Conservation (phyloP, 2,888 invertebrate genomes). For the Polymixis lichenea region DNA sequence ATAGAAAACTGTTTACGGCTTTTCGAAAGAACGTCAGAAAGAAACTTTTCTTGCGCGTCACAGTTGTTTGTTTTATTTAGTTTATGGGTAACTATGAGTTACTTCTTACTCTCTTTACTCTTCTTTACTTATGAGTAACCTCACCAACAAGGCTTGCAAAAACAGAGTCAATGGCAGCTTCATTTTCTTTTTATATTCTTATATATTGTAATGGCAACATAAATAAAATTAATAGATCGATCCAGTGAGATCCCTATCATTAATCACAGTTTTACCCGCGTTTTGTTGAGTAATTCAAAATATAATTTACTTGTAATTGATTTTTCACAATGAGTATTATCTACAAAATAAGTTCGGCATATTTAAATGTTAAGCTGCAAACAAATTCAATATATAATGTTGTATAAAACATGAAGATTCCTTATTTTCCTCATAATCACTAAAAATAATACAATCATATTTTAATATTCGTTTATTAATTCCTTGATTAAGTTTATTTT, state of each 20-base stretch:
- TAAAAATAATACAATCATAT: slow-evolving; percentile 48
- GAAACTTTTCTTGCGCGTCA: background rate
- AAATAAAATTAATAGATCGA: slow-evolving; percentile 46
- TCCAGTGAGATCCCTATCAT: slow-evolving; percentile 64
- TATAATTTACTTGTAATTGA: slow-evolving; percentile 41
- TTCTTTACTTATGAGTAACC: too few relatives aligned
- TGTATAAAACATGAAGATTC: slow-evolving; percentile 20
- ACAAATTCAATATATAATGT: slow-evolving; percentile 60
- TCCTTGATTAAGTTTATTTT: slow-evolving; percentile 36
- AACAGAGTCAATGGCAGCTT: slow-evolving; percentile 27
- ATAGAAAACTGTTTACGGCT: background rate
- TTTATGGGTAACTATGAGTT: background rate
- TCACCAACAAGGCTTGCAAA: background rate
- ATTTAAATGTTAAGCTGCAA: slow-evolving; percentile 35
- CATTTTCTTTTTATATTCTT: slow-evolving; percentile 18
- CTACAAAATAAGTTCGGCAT: slow-evolving; percentile 43
- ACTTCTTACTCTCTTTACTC: too few relatives aligned
- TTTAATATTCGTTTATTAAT: slow-evolving; percentile 43
- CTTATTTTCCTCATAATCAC: slow-evolving; percentile 18
- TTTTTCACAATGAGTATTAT: slow-evolving; percentile 55
- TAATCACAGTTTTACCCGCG: slow-evolving; percentile 56
- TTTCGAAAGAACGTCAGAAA: background rate
- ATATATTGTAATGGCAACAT: slow-evolving; percentile 51
- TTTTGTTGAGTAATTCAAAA: slow-evolving; percentile 37
- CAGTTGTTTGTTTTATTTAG: slow-evolving; percentile 11